Percentiles rank a stretch among this genome's conserved stretches.
Conservation (phyloP, 2,888 invertebrate species). For the Nomada ferruginata region DNA sequence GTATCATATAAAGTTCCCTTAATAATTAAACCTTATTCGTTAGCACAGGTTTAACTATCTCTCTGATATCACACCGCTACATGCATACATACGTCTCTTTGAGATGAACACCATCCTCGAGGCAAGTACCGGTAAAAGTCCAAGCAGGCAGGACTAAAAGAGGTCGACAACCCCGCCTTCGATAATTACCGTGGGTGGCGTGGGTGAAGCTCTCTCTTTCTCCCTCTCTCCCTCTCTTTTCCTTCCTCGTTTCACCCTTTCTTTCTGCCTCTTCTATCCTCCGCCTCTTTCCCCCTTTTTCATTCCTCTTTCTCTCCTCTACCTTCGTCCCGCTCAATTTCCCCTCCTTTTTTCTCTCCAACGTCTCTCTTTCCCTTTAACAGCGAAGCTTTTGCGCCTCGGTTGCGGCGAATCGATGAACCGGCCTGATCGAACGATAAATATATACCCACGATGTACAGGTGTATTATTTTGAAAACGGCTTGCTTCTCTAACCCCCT, state of each 20-base stretch:
- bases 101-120: slow-evolving; percentile 60
- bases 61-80: slow-evolving; percentile 36
- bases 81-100: slow-evolving; percentile 39
- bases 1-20: slow-evolving; percentile 23
- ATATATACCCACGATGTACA: slow-evolving; percentile 58
- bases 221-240: slow-evolving; percentile 22
- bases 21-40: slow-evolving; percentile 46
- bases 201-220: slow-evolving; percentile 60
- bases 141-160: slow-evolving; percentile 69
- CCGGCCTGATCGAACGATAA: slow-evolving; percentile 69
- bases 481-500: background rate
- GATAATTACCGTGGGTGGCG: slow-evolving; percentile 71
- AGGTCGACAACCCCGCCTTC: slow-evolving; percentile 73
- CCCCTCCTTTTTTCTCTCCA: slow-evolving; percentile 7
- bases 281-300: background rate
- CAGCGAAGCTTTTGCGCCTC: slow-evolving; percentile 66
- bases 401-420: slow-evolving; percentile 72
- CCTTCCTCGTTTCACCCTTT: slow-evolving; percentile 39
- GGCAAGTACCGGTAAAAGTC: slow-evolving; percentile 62
- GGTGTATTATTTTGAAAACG: slow-evolving; percentile 64
- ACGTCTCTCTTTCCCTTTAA: slow-evolving; percentile 10
- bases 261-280: slow-evolving; percentile 17
- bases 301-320: slow-evolving; percentile 1
- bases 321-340: background rate
- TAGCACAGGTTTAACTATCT: slow-evolving; percentile 33